phyloP scores from a whole-genome alignment of 2,888 invertebrate species.

The Pristionchus exspectatus region DNA sequence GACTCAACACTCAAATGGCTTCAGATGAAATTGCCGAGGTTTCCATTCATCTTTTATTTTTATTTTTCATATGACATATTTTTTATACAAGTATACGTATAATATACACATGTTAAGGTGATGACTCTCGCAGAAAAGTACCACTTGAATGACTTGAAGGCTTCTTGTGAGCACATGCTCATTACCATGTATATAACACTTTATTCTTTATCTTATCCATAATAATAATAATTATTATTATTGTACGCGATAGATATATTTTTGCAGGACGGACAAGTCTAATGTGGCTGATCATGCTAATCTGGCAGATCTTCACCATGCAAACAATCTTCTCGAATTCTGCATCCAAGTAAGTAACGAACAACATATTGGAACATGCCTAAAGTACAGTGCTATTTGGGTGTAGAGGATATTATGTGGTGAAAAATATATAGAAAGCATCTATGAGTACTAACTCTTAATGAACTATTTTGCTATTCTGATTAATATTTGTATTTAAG shows the following conservation, averaged over 20 bases:
- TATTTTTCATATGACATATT: background rate
- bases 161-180: constrained; percentile 73
- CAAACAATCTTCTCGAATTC: constrained; percentile 70
- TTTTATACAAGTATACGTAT: background rate
- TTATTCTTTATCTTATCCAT: too few relatives aligned
- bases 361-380: background rate
- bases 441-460: too few relatives aligned
- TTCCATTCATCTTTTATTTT: background rate
- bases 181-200: constrained; percentile 57
- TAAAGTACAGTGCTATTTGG: background rate
- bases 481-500: background rate
- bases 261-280: constrained; percentile 61
- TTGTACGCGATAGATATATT: background rate
- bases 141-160: constrained; percentile 74
- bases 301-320: constrained; percentile 73
- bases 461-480: background rate
- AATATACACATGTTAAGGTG: constrained; percentile 56
- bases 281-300: constrained; percentile 74
- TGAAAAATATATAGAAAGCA: background rate
- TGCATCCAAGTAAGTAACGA: constrained; percentile 66
- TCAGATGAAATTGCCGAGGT: constrained; percentile 59
- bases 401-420: background rate
- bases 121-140: constrained; percentile 79
- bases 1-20: constrained; percentile 61
- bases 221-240: too few relatives aligned